Evolutionary conservation across 2,797 vertebrate species (phyloP).

Genomic region (Bucorvus abyssinicus): DNA sequence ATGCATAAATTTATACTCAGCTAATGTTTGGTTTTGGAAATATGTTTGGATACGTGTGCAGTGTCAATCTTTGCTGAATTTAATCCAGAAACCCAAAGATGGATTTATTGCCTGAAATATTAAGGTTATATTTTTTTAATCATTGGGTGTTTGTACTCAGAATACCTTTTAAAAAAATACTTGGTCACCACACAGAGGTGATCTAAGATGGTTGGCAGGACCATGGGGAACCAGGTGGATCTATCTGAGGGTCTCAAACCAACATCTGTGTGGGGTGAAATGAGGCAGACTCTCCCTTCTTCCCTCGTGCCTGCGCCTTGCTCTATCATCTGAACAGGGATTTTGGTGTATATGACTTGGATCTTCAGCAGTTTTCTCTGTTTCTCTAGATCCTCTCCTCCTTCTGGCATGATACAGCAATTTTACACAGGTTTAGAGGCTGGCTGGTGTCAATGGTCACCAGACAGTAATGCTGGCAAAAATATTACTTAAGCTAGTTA

Average conservation of each 20-base stretch:
- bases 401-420: not conserved
- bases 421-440: not conserved
- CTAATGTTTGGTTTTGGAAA: not conserved
- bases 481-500: not conserved
- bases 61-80: slow-evolving; percentile 38
- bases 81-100: slow-evolving; percentile 24
- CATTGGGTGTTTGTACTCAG: not conserved
- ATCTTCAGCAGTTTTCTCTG: not conserved
- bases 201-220: not conserved
- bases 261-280: not conserved
- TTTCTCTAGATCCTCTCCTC: not conserved
- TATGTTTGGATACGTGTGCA: not conserved
- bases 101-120: not conserved
- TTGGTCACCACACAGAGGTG: not conserved
- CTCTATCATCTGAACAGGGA: not conserved
- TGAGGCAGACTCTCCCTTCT: not conserved
- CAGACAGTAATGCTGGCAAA: not conserved
- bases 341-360: not conserved
- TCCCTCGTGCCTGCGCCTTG: not conserved
- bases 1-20: not conserved
- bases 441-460: not conserved
- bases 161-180: not conserved
- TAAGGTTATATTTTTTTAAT: not conserved
- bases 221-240: not conserved
- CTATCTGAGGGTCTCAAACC: not conserved